phyloP scores from a whole-genome alignment of 2,113 vertebrate genomes.

The Mus pahari region DNA sequence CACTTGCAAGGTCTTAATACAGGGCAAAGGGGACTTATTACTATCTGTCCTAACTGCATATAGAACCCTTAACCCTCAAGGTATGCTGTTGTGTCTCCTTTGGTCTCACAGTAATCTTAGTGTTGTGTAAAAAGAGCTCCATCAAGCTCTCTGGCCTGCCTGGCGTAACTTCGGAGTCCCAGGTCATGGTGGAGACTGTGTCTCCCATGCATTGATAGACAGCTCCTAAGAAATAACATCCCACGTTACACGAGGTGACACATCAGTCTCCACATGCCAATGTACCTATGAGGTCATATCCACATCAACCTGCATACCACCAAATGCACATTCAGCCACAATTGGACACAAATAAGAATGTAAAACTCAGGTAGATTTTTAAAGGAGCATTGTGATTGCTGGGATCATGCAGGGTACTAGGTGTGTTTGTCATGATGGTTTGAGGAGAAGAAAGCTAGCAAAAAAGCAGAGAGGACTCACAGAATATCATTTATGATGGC shows the following conservation, averaged over 20 bases:
- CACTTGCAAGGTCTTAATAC: not conserved
- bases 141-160: no score
- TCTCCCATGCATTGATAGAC: no score
- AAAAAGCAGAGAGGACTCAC: accelerated
- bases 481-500: no score
- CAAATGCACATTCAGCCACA: not conserved
- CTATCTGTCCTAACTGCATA: not conserved
- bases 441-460: not conserved
- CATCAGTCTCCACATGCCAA: not conserved
- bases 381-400: not conserved
- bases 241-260: not conserved
- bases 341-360: not conserved
- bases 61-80: not conserved
- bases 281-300: not conserved
- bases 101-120: not conserved
- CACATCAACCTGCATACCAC: no score
- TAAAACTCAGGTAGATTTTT: not conserved
- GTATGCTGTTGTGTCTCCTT: not conserved
- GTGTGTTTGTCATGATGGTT: not conserved
- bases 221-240: not conserved
- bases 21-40: not conserved
- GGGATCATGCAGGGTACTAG: no score
- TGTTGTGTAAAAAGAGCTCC: not conserved
- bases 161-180: not conserved
- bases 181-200: not conserved